phyloP scores from a whole-genome alignment of 1,140 invertebrate species.

The Monomorium pharaonis region DNA sequence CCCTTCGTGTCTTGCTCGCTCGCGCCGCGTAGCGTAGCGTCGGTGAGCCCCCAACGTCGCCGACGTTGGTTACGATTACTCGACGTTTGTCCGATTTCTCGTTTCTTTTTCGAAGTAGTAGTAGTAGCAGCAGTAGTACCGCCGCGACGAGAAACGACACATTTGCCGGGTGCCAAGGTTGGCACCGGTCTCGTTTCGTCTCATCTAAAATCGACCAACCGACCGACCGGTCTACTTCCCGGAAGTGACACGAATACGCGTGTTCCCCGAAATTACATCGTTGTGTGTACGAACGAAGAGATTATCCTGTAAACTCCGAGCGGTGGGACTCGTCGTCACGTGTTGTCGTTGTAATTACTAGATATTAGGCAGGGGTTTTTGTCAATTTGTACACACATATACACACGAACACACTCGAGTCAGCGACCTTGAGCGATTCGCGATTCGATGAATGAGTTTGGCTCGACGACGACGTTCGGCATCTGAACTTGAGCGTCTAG shows the following conservation, averaged over 20 bases:
- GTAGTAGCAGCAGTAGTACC: too few relatives aligned
- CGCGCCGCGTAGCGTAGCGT: too few relatives aligned
- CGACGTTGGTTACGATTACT: too few relatives aligned
- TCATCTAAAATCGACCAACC: too few relatives aligned
- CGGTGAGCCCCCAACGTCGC: too few relatives aligned
- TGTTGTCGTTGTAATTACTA: slow-evolving; percentile 27
- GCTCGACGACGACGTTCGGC: neutral
- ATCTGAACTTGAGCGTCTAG: neutral
- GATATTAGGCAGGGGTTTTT: neutral
- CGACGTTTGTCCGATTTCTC: too few relatives aligned
- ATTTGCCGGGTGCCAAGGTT: neutral
- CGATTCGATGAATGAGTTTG: slow-evolving; percentile 48
- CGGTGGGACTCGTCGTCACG: neutral
- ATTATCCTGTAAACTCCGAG: neutral
- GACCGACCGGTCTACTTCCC: neutral
- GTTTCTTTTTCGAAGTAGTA: too few relatives aligned
- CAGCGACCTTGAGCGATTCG: slow-evolving; percentile 32
- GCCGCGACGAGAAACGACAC: too few relatives aligned
- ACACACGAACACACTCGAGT: neutral
- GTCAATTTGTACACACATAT: neutral
- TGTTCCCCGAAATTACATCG: neutral
- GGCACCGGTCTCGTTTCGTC: neutral
- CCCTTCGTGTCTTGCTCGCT: neutral
- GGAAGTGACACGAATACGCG: neutral
- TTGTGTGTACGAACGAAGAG: neutral